Base-by-base conservation (phyloP, 2,113 vertebrate genomes). In the Myrmecobius fasciatus region DNA sequence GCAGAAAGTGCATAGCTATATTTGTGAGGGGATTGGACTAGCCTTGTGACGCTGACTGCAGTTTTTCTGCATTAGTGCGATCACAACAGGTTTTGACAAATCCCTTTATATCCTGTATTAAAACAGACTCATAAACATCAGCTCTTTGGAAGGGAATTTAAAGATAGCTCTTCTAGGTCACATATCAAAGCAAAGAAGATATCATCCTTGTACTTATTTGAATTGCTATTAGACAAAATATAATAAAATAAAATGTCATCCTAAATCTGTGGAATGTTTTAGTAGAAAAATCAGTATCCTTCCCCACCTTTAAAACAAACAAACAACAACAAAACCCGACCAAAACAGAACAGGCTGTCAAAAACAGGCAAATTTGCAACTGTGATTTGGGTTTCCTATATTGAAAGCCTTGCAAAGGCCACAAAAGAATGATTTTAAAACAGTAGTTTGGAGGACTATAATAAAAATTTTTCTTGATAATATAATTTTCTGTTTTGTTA, bases 51-150 rank as follows among this genome's bases (percentile, higher is more conserved):
- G 0, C 94, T n/a, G 52, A 54, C 92, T 88, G 93, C 93, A 96
- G 95, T 93, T 98, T 97, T 96, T 97, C 97, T 98, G 96, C 97
- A 98, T 93, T 95, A 54, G 67, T 96, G 97, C 94, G 96, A 95
- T 22, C 96, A 95, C 95, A 96, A 94, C 95, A 97, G 93, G 90
- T 98, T 97, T 97, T 98, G 96, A 98, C 96, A 98, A 98, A 98
- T 97, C 95, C 94, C 92, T 98, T 98, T 98, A 95, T 97, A 94
- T 95, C 93, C 94, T 91, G 22, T 53, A 94, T 92, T 94, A 96
- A 88, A 94, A 96, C 67, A 94, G 96, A 95, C 96, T 98, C 96
- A 95, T 97, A 98, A 98, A 97, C 96, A 97, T 47, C 49, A 3
- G 31, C 97, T 53, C 91, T 92, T 97, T 92, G 54, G 90, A 97